Evolutionary conservation across 1,140 invertebrate species (phyloP), one percentile per base, ranked within the genome.

Genomic region (Papilio glaucus): DNA sequence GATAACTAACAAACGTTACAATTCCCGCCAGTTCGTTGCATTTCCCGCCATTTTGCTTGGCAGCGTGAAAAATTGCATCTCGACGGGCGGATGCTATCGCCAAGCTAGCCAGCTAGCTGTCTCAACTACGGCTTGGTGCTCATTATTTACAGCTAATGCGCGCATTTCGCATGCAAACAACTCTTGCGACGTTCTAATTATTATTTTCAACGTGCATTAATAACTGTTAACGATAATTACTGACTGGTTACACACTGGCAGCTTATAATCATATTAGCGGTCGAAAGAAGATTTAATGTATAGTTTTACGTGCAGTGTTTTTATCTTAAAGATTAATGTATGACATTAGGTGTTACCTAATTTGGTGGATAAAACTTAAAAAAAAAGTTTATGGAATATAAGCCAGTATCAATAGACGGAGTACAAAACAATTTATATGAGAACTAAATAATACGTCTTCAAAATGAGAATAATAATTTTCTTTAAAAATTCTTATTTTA

Each of bases 221-320:
- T 69, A 69, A 69, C 67, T 53, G 67, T 69, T 69, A 69, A 69
- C 42, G 67, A 49, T 69, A 69, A 69, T 69, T 69, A 29, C 67
- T 69, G 29, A 29, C 12, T 26, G 26, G 41, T 53, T 49, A 69
- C 13, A 63, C 29, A 6, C 61, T 21, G n/a, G 7, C 21, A 13
- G 5, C 26, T 15, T 10, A 4, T 62, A 33, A 33, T 37, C 60
- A 26, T 62, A 37, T 62, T 37, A 53, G 21, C 21, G 12, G 24
- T 24, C 21, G 18, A 53, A 53, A 53, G 49, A 24, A 18, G 49
- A 53, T 53, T 53, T 53, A 53, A 53, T 53, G 49, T 2, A 24
- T 9, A 24, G 7, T 18, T 49, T 49, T 7, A 49, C n/a, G 15
- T 18, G 18, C 13, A 13, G 1, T 6, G 15, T 45, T 53, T 53